Evolutionary conservation across 2,888 invertebrate species (phyloP).

Genomic region (Megalurothrips usitatus): DNA sequence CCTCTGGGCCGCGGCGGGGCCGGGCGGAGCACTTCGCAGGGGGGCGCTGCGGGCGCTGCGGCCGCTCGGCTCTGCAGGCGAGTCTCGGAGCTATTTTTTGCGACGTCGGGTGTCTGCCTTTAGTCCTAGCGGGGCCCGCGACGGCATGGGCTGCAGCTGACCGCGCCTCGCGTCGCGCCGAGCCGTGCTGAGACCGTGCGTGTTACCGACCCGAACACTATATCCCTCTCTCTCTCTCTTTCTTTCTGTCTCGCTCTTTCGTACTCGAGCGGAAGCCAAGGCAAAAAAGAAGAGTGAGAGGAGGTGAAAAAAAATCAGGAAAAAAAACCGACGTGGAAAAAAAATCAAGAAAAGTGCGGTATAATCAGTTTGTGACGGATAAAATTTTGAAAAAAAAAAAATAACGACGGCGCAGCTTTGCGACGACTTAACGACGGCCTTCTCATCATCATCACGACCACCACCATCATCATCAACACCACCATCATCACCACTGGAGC

Average conservation of each 20-base stretch:
- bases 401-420: not conserved
- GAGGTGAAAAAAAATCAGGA: not conserved
- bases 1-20: not conserved
- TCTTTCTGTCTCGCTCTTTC: not conserved
- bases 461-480: too few species aligned
- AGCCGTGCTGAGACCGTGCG: not conserved
- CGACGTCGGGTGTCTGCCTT: constrained; percentile 28
- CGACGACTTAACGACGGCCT: not conserved
- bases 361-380: not conserved
- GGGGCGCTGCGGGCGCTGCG: constrained; percentile 34
- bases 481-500: not conserved
- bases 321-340: not conserved
- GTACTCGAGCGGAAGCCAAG: not conserved
- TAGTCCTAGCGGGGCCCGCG: constrained; percentile 5
- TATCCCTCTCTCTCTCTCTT: not conserved
- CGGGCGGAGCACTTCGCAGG: not conserved
- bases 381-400: not conserved
- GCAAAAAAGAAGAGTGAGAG: not conserved
- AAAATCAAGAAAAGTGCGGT: not conserved
- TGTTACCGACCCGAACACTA: not conserved
- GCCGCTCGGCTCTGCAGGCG: constrained; percentile 46
- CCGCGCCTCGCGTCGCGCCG: not conserved
- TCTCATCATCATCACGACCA: too few species aligned
- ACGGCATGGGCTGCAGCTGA: not conserved
- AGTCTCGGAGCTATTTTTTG: constrained; percentile 22